phyloP scores from a whole-genome alignment of 2,888 invertebrate species.

The Amphipyra berbera region DNA sequence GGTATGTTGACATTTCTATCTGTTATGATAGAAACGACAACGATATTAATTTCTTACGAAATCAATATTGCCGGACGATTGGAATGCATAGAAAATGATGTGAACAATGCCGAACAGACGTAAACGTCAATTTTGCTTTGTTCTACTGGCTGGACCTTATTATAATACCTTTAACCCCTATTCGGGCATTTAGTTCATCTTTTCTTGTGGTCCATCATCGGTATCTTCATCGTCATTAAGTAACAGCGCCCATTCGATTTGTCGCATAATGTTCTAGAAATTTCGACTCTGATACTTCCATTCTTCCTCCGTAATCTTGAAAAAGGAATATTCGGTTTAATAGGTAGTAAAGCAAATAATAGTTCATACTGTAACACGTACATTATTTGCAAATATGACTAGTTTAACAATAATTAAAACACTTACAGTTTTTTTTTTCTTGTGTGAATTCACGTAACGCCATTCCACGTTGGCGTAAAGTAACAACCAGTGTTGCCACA shows the following conservation, averaged over 20 bases:
- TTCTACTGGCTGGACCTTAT: constrained; percentile 40
- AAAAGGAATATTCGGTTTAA: neutral
- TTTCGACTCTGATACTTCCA: constrained; percentile 18
- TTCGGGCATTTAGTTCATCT: constrained; percentile 7
- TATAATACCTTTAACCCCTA: constrained; percentile 49
- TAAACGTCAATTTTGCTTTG: constrained; percentile 57
- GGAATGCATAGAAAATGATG: constrained; percentile 44
- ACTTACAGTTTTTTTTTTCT: no score
- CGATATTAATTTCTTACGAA: constrained; percentile 4
- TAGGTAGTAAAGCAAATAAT: no score
- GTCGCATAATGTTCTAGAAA: constrained; percentile 29
- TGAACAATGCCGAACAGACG: constrained; percentile 53
- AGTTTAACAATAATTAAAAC: no score
- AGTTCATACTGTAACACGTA: no score
- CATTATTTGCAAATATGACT: no score
- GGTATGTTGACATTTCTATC: no score
- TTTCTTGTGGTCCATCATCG: neutral
- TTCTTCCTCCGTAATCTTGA: constrained; percentile 33
- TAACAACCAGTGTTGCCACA: no score
- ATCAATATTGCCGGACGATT: constrained; percentile 39
- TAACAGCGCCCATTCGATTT: neutral
- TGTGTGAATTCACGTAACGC: no score
- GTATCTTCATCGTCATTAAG: neutral
- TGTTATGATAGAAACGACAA: no score
- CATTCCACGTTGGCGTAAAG: no score